A percentile compares a stretch with the other conserved stretches of the same genome.
phyloP scores from a whole-genome alignment of 1,140 invertebrate species.

The Magallana angulata region DNA sequence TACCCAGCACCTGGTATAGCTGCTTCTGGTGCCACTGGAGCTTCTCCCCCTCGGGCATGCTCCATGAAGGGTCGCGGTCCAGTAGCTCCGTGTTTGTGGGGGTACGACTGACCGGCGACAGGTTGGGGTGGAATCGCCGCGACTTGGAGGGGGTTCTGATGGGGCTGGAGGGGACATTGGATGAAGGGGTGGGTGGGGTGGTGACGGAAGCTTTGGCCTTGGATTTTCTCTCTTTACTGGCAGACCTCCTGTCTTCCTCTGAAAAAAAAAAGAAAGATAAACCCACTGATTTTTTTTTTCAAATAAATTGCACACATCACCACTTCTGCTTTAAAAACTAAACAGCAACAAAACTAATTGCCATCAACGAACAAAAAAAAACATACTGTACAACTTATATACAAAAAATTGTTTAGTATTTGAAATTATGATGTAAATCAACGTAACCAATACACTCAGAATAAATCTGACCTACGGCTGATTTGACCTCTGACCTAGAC shows the following conservation, averaged over 20 bases:
- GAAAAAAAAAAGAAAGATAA: slow-evolving; percentile 12
- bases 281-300: too few relatives aligned
- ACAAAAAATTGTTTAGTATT: too few relatives aligned
- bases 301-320: too few relatives aligned
- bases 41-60: slow-evolving; percentile 39
- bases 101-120: slow-evolving; percentile 53
- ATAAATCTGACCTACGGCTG: too few relatives aligned
- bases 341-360: too few relatives aligned
- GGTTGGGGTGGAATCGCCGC: slow-evolving; percentile 45
- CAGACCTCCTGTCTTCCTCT: slow-evolving; percentile 58
- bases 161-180: slow-evolving; percentile 14
- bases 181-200: not conserved
- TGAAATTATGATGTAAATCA: too few relatives aligned
- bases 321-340: too few relatives aligned
- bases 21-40: slow-evolving; percentile 64
- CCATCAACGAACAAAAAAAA: too few relatives aligned
- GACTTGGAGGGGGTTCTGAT: not conserved
- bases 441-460: too few relatives aligned
- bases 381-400: too few relatives aligned
- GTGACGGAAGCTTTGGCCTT: not conserved
- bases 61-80: slow-evolving; percentile 38
- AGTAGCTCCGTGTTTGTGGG: slow-evolving; percentile 46
- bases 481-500: not conserved
- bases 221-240: slow-evolving; percentile 36
- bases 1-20: slow-evolving; percentile 62